Evolutionary conservation across 2,797 vertebrate species (phyloP), one percentile per base, ranked within the genome.

Genomic region (Caiman crocodilus): DNA sequence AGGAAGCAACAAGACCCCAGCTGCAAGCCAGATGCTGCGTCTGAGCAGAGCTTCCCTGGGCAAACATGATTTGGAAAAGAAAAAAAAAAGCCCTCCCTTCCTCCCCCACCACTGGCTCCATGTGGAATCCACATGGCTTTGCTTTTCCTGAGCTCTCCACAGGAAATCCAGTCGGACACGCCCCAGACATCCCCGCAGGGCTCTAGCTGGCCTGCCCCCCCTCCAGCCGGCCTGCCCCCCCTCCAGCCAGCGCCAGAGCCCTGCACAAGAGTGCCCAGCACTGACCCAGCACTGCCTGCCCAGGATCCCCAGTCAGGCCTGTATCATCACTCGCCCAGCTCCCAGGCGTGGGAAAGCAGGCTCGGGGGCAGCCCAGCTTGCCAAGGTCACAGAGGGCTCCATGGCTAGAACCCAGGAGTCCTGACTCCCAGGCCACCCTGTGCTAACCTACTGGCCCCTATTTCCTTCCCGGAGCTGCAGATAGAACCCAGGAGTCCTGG

Each of bases 21-120:
- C 91, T 95, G 89, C 65, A 50, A 65, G 81, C 73, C 94, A 93
- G 91, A 93, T 94, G 87, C 79, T 79, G 79, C 76, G 5, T 84
- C 71, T 12, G n/a, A 69, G 9, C 64, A 60, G 76, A n/a, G 73
- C 85, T 63, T 64, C 85, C 59, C 82, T 26, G 76, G 76, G 76
- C 55, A 16, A 78, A 78, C 64, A 16, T 11, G 17, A n/a, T 56
- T 30, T 42, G 42, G 14, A 71, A 71, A 35, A 35, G 35, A 35
- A 35, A 35, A 35, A 35, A 20, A 5, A 30, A 6, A 64, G 73
- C 28, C 75, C 75, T 82, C 89, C 78, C 74, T 82, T 77, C 59
- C 84, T 60, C 58, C 30, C 60, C 18, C 25, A n/a, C 12, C 32
- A 32, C 73, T 65, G 42, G 42, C 65, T 14, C 60, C n/a, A 60